These are phyloP conservation scores for Aspidoscelis tigris DNA, from an alignment of 2,113 vertebrate species.

Conservation along the genomic window DNA sequence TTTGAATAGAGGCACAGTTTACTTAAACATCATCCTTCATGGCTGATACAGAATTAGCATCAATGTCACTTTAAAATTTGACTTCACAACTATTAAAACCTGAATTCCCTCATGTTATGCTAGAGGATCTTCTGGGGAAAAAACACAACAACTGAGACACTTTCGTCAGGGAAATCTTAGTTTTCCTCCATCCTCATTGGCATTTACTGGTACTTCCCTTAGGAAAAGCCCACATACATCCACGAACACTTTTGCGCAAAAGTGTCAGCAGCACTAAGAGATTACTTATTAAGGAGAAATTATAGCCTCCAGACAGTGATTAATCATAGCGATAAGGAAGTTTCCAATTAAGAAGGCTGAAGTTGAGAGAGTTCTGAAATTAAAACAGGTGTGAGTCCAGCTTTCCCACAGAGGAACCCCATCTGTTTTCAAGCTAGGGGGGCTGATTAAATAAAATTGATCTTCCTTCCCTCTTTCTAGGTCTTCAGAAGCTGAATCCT, in stretches of 20 bases:
- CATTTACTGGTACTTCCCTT: constrained; percentile 2
- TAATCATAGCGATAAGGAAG: constrained; percentile 35
- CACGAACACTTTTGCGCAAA: constrained; percentile 19
- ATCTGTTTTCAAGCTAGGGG: not conserved
- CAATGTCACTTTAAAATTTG: not conserved
- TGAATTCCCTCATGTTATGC: not conserved
- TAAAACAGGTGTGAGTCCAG: constrained; percentile 12
- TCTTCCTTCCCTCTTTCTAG: not conserved
- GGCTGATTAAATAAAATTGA: constrained; percentile 33
- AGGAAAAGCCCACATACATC: not conserved
- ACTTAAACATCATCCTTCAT: not conserved
- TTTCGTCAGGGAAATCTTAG: not conserved
- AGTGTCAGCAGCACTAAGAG: constrained; percentile 46
- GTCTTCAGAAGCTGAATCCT: constrained; percentile 18
- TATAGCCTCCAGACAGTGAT: rapidly evolving
- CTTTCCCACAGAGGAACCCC: not conserved
- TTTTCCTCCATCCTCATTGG: constrained; percentile 29
- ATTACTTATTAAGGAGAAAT: constrained; percentile 29
- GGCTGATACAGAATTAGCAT: not conserved
- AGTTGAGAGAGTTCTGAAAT: not conserved
- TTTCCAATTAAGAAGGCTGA: not conserved
- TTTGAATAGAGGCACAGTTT: not conserved
- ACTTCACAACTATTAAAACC: not conserved
- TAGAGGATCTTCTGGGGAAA: not conserved
- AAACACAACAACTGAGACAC: not conserved